These are phyloP conservation scores for Volucella inflata DNA, from an alignment of 2,888 invertebrate species.

Conservation along the genomic window DNA sequence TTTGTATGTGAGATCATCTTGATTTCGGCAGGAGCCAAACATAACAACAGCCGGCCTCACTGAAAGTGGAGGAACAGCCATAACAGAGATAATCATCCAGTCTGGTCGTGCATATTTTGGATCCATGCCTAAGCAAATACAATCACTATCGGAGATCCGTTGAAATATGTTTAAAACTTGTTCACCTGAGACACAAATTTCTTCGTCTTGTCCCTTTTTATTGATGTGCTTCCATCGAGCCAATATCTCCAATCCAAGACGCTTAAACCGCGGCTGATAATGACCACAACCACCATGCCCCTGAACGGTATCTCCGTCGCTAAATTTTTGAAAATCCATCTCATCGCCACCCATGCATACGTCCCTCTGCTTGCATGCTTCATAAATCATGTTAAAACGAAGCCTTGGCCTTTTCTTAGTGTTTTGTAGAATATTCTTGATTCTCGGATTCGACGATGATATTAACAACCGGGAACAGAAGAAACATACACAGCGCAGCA, in stretches of 20 bases:
- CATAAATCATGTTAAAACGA: constrained; percentile 92
- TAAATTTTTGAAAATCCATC: constrained; percentile 87
- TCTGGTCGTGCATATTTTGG: constrained; percentile 97
- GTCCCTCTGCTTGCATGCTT: constrained; percentile 96
- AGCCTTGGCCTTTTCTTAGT: constrained; percentile 96
- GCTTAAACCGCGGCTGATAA: constrained; percentile 94
- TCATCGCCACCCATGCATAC: constrained; percentile 98
- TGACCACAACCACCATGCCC: constrained; percentile 91
- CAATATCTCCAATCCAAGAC: constrained; percentile 93
- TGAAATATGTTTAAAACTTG: constrained; percentile 97
- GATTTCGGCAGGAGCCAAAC: constrained; percentile 87
- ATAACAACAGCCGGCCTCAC: constrained; percentile 97
- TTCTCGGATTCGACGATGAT: constrained; percentile 89
- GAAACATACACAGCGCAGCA: constrained; percentile 97
- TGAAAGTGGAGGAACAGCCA: constrained; percentile 96
- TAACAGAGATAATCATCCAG: constrained; percentile 95
- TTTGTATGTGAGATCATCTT: constrained; percentile 88
- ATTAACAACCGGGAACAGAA: constrained; percentile 97
- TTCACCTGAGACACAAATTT: constrained; percentile 95
- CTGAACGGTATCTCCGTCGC: not conserved
- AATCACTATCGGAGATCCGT: constrained; percentile 96
- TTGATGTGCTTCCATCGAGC: constrained; percentile 99
- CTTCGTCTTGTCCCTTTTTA: constrained; percentile 91
- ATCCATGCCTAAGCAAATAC: constrained; percentile 94
- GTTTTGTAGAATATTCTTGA: constrained; percentile 88